Evolutionary conservation across 1,140 invertebrate genomes (phyloP).

Genomic region (Listronotus bonariensis): DNA sequence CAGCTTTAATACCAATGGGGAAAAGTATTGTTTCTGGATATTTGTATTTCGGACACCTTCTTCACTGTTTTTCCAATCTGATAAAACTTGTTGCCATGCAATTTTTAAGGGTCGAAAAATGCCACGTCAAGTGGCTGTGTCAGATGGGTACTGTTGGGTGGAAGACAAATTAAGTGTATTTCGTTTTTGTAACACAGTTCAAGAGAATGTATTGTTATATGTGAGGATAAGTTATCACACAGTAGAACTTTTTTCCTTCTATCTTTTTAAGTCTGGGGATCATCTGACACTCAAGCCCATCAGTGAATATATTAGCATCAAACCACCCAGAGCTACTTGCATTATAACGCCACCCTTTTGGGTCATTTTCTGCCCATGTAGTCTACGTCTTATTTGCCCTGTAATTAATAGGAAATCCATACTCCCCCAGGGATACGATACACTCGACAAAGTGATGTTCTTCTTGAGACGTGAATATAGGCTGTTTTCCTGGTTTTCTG

Average conservation of each 20-base stretch:
- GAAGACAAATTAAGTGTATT: constrained; percentile 6
- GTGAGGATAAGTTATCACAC: constrained; percentile 6
- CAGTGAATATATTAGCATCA: background rate
- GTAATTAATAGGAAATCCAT: too few species aligned
- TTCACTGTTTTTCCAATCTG: background rate
- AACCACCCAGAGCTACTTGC: background rate
- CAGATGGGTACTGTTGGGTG: constrained; percentile 3
- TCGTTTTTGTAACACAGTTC: background rate
- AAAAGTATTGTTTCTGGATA: constrained; percentile 1
- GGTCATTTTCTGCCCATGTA: too few species aligned
- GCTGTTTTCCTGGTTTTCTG: too few species aligned
- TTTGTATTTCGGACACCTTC: constrained; percentile 1
- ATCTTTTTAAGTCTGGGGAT: background rate
- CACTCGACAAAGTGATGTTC: too few species aligned
- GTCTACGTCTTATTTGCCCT: too few species aligned
- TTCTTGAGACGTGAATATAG: too few species aligned
- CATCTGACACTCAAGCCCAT: background rate
- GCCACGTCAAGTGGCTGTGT: background rate
- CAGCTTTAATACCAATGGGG: background rate
- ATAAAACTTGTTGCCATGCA: background rate
- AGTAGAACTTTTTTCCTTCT: constrained; percentile 2
- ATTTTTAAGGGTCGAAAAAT: background rate
- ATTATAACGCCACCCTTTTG: too few species aligned
- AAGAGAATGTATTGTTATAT: background rate
- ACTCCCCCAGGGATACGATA: too few species aligned